Evolutionary conservation across 2,797 vertebrate species (phyloP).

Genomic region (Silurus lanzhouensis): DNA sequence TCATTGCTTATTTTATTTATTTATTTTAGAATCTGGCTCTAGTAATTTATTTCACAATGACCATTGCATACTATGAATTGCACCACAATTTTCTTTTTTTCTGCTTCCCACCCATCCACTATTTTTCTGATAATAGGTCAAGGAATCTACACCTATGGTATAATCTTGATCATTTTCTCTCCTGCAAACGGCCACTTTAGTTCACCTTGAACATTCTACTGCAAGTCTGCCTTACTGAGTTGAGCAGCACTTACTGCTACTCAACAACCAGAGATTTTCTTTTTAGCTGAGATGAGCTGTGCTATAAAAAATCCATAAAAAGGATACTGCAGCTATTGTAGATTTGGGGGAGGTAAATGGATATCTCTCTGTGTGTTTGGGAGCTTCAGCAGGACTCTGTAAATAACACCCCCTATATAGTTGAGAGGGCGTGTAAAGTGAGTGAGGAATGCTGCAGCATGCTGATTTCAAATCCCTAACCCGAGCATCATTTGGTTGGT

Average conservation of each 20-base stretch:
- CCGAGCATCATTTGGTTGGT: slow-evolving; percentile 47
- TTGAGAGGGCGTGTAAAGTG: slow-evolving; percentile 37
- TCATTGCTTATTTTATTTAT: neutral
- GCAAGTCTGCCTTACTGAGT: neutral
- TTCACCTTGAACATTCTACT: slow-evolving; percentile 24
- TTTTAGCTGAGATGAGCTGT: slow-evolving; percentile 29
- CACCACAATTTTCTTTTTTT: neutral
- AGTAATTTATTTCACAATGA: neutral
- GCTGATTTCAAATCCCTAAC: slow-evolving; percentile 55
- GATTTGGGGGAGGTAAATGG: slow-evolving; percentile 35
- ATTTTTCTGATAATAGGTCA: neutral
- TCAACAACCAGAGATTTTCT: slow-evolving; percentile 35
- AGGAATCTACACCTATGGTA: neutral
- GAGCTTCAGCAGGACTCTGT: slow-evolving; percentile 48
- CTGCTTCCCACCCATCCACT: neutral
- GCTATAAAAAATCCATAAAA: slow-evolving; percentile 39
- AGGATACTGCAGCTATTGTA: slow-evolving; percentile 31
- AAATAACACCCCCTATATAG: slow-evolving; percentile 50
- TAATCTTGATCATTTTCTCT: neutral
- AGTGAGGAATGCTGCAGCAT: slow-evolving; percentile 53
- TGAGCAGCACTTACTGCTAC: neutral
- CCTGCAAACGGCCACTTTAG: neutral
- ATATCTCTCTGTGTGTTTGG: slow-evolving; percentile 31
- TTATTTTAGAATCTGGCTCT: neutral
- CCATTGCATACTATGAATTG: neutral